Conservation (phyloP, 2,797 vertebrate species). For the Mus minutoides region DNA sequence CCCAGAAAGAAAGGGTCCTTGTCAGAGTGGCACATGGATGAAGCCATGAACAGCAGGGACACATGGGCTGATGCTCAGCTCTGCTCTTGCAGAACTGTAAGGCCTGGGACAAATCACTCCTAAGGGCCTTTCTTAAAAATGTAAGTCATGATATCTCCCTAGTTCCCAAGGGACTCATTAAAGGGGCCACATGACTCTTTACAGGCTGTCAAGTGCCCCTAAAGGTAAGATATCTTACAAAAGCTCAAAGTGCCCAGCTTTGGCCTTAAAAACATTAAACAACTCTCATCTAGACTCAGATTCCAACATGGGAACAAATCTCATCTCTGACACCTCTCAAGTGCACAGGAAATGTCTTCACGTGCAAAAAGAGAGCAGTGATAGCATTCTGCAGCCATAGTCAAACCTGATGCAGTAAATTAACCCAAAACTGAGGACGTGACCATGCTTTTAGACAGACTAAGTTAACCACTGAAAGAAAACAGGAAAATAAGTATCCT, state of each 20-base stretch:
- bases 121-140: conserved; percentile 4
- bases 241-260: background rate
- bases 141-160: background rate
- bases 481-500: background rate
- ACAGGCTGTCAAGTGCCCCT: background rate
- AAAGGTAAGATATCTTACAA: conserved; percentile 27
- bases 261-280: conserved; percentile 17
- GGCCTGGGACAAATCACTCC: background rate
- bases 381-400: background rate
- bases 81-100: background rate
- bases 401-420: background rate
- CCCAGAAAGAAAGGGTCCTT: background rate
- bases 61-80: background rate
- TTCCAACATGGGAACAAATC: background rate
- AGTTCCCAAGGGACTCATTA: background rate
- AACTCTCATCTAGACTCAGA: background rate
- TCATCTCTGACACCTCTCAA: background rate
- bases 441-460: background rate
- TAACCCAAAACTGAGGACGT: background rate
- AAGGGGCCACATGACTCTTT: conserved; percentile 7
- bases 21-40: background rate
- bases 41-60: background rate
- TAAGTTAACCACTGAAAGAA: background rate
- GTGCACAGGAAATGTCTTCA: background rate
- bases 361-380: background rate